Evolutionary conservation across 2,797 vertebrate species (phyloP).

Genomic region (Eospalax fontanierii): DNA sequence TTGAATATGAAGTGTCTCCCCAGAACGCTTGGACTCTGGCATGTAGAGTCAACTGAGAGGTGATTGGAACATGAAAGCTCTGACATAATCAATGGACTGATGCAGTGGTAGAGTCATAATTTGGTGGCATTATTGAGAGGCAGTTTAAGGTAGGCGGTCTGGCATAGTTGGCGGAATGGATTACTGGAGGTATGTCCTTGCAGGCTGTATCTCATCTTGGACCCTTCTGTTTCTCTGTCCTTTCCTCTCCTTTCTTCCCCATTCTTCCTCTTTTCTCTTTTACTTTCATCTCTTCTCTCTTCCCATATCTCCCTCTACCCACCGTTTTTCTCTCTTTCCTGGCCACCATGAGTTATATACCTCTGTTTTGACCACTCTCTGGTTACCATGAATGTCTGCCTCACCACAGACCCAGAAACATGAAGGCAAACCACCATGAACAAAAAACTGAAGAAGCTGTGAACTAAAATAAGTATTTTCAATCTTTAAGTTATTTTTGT

Average conservation of each 20-base stretch:
- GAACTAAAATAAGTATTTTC: neutral
- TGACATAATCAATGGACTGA: neutral
- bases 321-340: neutral
- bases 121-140: neutral
- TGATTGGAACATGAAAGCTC: neutral
- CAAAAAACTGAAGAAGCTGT: neutral
- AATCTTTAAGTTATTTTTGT: neutral
- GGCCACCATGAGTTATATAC: neutral
- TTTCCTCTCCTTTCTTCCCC: too few relatives aligned
- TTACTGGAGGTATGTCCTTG: neutral
- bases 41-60: neutral
- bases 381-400: too few relatives aligned
- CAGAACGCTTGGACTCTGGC: neutral
- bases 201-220: neutral
- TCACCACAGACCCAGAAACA: neutral
- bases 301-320: neutral
- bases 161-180: neutral
- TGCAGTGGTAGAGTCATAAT: neutral
- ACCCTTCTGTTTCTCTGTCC: neutral
- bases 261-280: neutral
- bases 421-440: neutral
- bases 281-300: neutral
- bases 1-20: neutral
- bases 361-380: neutral
- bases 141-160: neutral